Evolutionary conservation across 2,888 invertebrate genomes (phyloP).

Genomic region (Julus scandinavius): DNA sequence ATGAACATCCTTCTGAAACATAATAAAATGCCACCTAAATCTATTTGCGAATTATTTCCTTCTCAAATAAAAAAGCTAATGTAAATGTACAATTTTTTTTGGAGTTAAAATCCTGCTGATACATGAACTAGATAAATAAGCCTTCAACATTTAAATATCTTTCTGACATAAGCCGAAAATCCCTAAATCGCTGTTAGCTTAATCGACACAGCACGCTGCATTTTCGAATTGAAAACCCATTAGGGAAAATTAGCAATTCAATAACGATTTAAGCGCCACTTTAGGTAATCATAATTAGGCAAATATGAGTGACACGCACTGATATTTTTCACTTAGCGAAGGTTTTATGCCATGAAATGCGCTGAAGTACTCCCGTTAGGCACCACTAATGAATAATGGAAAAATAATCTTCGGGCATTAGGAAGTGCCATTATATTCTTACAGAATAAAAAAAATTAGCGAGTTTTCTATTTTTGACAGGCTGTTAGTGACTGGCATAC

Average conservation of each 20-base stretch:
- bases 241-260: slow-evolving; percentile 38
- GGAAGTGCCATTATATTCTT: not conserved
- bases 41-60: too few species aligned
- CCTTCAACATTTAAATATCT: not conserved
- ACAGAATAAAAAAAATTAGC: not conserved
- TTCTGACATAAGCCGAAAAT: slow-evolving; percentile 34
- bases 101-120: not conserved
- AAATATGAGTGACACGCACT: slow-evolving; percentile 40
- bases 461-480: slow-evolving; percentile 22
- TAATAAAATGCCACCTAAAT: too few species aligned
- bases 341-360: not conserved
- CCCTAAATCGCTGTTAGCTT: slow-evolving; percentile 19
- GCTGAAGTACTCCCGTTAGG: slow-evolving; percentile 9
- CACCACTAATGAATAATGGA: slow-evolving; percentile 40
- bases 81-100: not conserved
- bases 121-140: not conserved
- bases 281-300: slow-evolving; percentile 41
- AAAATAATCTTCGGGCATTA: slow-evolving; percentile 41
- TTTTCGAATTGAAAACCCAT: slow-evolving; percentile 37
- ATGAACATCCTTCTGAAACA: too few species aligned
- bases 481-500: not conserved
- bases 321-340: slow-evolving; percentile 28
- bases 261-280: slow-evolving; percentile 42
- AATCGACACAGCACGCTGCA: not conserved
- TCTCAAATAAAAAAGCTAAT: too few species aligned